Evolutionary conservation across 2,113 vertebrate genomes (phyloP).

Genomic region (Anas platyrhynchos): DNA sequence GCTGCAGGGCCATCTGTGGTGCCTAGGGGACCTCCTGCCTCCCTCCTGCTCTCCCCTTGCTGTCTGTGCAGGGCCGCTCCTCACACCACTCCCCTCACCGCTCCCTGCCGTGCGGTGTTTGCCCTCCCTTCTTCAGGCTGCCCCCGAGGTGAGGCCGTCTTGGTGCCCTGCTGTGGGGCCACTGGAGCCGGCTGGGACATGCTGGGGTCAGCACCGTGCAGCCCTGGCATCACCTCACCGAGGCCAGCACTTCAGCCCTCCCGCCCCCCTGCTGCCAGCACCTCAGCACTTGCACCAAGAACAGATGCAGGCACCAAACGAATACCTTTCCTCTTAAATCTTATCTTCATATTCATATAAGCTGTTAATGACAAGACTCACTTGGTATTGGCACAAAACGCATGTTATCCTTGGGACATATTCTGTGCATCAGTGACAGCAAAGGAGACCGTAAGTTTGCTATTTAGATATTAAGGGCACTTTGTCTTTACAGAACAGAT

Average conservation of each 20-base stretch:
- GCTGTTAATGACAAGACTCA: neutral
- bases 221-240: too few species aligned
- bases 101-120: too few species aligned
- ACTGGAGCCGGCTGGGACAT: too few species aligned
- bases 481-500: neutral
- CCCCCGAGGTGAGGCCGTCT: too few species aligned
- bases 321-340: neutral
- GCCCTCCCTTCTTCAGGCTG: too few species aligned
- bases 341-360: neutral
- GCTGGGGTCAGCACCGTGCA: too few species aligned
- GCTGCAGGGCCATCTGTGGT: neutral
- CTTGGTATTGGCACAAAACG: neutral
- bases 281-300: too few species aligned
- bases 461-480: neutral
- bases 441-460: neutral
- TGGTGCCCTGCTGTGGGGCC: too few species aligned
- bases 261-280: too few species aligned
- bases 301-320: neutral
- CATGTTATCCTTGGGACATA: neutral
- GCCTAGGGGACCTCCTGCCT: neutral
- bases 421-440: neutral
- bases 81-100: too few species aligned
- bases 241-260: too few species aligned
- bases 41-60: rapidly evolving
- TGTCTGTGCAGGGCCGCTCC: neutral